Evolutionary conservation across 2,113 vertebrate species (phyloP), one percentile per base, ranked within the genome.

Genomic region (Paralichthys olivaceus): DNA sequence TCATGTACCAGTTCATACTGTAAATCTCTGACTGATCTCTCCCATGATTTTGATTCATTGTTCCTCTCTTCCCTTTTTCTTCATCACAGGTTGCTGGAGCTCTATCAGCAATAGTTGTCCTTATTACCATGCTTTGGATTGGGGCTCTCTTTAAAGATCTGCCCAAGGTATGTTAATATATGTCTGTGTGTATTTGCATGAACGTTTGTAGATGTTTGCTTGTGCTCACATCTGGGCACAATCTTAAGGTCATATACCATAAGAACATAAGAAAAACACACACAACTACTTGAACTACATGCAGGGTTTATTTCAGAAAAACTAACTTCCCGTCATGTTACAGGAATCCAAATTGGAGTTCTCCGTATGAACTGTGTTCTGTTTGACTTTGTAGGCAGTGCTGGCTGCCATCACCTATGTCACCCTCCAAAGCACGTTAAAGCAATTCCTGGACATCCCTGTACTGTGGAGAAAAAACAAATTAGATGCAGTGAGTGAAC

Each of bases 341-440:
- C 19, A 0, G 23, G 8, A 56, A 40, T 56, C 14, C 34, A 45
- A 63, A 32, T 54, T 13, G 12, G 37, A 40, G 37, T 40, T 8
- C 37, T 19, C 4, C 8, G 26, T 11, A 11, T 60, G 2, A 77
- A 59, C 28, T 72, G 17, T 15, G 26, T 1, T 47, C 1, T 32
- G 8, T 81, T 45, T 67, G 4, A 53, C 49, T 67, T 45, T 81
- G 74, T 59, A 99, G 97, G 96, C 97, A 0, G 96, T 98, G 69
- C 83, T 99, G 87, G 88, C 97, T 12, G 94, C 96, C 43, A 95
- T 95, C 67, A 94, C 98, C 60, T 95, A 94, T 0, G 83, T 96
- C 61, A 99, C 99, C 87, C 93, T 99, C 67, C 96, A 97, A 3
- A 96, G 97, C 22, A 98, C 98, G 95, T 89, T 97, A 91, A 95